phyloP scores from a whole-genome alignment of 1,140 invertebrate species.

The Drosophila nebulosa region DNA sequence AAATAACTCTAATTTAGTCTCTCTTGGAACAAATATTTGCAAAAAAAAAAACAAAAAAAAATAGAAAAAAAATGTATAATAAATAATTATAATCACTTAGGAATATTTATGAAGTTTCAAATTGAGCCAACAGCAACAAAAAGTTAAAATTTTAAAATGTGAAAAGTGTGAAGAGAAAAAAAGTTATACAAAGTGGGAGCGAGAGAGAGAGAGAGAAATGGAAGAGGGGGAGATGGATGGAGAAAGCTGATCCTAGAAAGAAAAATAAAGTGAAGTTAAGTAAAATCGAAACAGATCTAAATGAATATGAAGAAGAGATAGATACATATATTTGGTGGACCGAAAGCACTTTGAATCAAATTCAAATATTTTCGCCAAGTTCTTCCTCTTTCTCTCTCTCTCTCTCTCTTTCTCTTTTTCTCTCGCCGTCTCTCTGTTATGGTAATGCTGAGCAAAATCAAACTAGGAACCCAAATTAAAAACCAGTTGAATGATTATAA shows the following conservation, averaged over 20 bases:
- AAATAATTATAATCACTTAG: slow-evolving; percentile 65
- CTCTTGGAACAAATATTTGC: slow-evolving; percentile 48
- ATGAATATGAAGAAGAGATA: neutral
- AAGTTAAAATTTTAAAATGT: neutral
- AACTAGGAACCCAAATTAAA: slow-evolving; percentile 34
- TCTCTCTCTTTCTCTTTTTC: neutral
- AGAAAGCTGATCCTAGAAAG: neutral
- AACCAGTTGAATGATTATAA: neutral
- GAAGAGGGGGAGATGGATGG: neutral
- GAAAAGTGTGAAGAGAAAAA: neutral
- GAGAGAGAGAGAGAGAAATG: neutral
- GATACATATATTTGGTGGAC: too few relatives aligned
- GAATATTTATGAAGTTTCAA: slow-evolving; percentile 19
- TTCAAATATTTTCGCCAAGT: too few relatives aligned
- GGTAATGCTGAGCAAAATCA: neutral
- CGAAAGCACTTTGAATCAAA: too few relatives aligned
- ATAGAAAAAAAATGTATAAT: slow-evolving; percentile 40
- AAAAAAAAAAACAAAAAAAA: slow-evolving; percentile 32
- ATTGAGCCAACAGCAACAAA: slow-evolving; percentile 13
- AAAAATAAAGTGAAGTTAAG: neutral
- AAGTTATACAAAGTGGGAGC: neutral
- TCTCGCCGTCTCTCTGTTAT: neutral
- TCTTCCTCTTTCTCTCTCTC: too few relatives aligned
- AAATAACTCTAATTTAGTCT: slow-evolving; percentile 73
- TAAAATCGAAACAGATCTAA: neutral